phyloP scores from a whole-genome alignment of 92 coral and sea anemone genomes.

The Actinernus sp. region DNA sequence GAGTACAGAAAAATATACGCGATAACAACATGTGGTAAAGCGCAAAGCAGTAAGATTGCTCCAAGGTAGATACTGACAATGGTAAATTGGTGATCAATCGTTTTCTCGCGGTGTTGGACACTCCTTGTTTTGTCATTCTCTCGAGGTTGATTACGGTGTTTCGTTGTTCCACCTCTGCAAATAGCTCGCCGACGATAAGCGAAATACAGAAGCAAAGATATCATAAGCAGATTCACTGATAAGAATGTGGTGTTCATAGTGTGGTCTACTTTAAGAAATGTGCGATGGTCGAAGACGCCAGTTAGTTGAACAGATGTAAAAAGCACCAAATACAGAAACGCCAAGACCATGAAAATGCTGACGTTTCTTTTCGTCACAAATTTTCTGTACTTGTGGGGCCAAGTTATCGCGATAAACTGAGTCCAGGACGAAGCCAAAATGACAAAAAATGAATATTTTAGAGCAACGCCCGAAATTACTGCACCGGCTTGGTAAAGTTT shows the following conservation, averaged over 20 bases:
- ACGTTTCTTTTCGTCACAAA: conserved; percentile 74
- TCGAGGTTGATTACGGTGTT: not conserved
- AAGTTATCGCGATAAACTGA: conserved; percentile 78
- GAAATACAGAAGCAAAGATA: conserved; percentile 56
- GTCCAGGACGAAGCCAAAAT: conserved; percentile 80
- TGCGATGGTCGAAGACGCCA: conserved; percentile 32
- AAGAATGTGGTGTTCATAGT: conserved; percentile 67
- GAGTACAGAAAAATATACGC: conserved; percentile 69
- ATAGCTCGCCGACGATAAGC: conserved; percentile 59
- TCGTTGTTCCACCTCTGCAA: not conserved
- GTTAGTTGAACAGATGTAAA: conserved; percentile 68
- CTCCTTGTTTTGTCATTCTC: not conserved
- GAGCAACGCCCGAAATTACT: conserved; percentile 74
- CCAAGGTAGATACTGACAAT: conserved; percentile 74
- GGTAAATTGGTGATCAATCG: conserved; percentile 74
- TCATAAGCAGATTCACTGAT: conserved; percentile 63
- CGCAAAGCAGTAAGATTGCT: conserved; percentile 64
- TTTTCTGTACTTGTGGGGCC: conserved; percentile 71
- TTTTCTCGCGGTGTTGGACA: conserved; percentile 20
- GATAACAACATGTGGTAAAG: conserved; percentile 70
- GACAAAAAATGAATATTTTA: conserved; percentile 73
- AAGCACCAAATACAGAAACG: conserved; percentile 63
- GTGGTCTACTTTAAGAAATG: conserved; percentile 64
- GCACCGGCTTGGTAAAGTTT: conserved; percentile 57
- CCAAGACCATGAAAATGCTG: conserved; percentile 41